phyloP scores from a whole-genome alignment of 1,140 invertebrate species.

The Laodelphax striatellus region DNA sequence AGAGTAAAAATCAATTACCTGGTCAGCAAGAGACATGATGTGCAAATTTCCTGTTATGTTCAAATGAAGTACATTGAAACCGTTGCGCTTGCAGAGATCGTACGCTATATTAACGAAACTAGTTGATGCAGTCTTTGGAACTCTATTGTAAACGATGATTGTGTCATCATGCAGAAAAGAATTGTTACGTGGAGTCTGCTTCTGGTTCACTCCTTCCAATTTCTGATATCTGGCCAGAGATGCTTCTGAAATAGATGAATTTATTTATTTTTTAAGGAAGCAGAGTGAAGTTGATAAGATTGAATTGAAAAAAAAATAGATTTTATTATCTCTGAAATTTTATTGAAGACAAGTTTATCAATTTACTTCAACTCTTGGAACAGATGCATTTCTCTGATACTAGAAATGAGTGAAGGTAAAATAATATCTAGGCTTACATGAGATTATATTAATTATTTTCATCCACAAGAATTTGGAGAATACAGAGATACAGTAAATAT shows the following conservation, averaged over 20 bases:
- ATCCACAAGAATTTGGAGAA: no score
- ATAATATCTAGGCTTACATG: no score
- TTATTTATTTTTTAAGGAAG: neutral
- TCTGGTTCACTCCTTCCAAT: conserved; percentile 3
- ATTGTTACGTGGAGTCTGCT: neutral
- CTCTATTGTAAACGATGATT: conserved; percentile 88
- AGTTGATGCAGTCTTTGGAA: conserved; percentile 98
- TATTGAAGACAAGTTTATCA: no score
- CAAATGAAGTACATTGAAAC: conserved; percentile 90
- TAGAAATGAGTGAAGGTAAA: neutral
- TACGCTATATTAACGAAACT: conserved; percentile 96
- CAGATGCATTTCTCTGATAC: neutral
- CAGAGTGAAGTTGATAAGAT: no score
- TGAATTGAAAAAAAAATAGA: no score
- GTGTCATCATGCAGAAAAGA: conserved; percentile 38
- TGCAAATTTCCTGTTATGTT: conserved; percentile 95
- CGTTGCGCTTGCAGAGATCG: conserved; percentile 85
- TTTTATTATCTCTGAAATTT: no score
- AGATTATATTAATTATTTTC: no score
- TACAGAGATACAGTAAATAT: no score
- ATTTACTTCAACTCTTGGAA: neutral
- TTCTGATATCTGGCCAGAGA: conserved; percentile 13
- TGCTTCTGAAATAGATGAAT: conserved; percentile 13
- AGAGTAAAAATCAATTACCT: conserved; percentile 40
- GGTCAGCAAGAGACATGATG: conserved; percentile 82